Conservation (phyloP, 2,888 invertebrate genomes). For the Coenonympha arcania region DNA sequence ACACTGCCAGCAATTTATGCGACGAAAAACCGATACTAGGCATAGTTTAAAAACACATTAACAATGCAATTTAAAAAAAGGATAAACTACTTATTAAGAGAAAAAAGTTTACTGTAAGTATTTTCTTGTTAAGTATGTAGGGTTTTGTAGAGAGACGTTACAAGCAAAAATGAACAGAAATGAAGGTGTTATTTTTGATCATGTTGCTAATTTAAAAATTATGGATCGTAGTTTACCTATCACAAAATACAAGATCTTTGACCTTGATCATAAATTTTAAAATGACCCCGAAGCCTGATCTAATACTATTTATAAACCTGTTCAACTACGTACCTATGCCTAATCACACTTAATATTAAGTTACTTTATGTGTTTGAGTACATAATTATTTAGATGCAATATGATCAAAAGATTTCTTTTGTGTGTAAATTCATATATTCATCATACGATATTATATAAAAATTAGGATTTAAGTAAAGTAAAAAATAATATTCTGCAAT, state of each 20-base stretch:
- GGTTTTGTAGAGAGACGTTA: neutral
- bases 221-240: neutral
- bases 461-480: too few species aligned
- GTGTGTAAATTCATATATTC: too few species aligned
- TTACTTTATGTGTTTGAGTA: neutral
- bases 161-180: too few species aligned
- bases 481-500: too few species aligned
- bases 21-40: neutral
- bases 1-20: neutral
- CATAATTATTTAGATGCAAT: too few species aligned
- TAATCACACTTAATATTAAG: neutral
- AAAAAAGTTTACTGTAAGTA: neutral
- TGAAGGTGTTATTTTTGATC: too few species aligned
- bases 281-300: slow-evolving; percentile 3
- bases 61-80: too few species aligned
- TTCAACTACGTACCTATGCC: slow-evolving; percentile 1
- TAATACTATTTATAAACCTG: slow-evolving; percentile 4
- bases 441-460: too few species aligned
- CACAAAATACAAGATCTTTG: slow-evolving; percentile 1
- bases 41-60: too few species aligned
- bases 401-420: too few species aligned
- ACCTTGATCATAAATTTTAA: slow-evolving; percentile 4
- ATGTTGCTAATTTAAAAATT: too few species aligned
- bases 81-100: too few species aligned
- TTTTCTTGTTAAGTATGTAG: neutral